Percentiles rank a stretch among this genome's conserved stretches.
phyloP scores from a whole-genome alignment of 2,888 invertebrate genomes.

The Arge pagana region DNA sequence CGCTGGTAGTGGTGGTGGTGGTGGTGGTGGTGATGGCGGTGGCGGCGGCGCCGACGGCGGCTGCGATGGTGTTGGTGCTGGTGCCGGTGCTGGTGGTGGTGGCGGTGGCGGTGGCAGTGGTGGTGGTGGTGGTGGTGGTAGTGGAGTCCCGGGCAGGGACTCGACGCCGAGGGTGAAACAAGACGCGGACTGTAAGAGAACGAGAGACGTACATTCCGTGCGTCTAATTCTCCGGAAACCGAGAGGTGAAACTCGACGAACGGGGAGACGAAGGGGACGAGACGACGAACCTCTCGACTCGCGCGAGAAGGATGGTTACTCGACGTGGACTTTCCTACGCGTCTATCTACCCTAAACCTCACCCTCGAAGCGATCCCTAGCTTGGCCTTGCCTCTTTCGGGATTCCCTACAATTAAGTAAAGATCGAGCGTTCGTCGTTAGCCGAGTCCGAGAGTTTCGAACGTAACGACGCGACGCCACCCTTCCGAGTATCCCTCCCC shows the following conservation, averaged over 20 bases:
- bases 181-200: constrained; percentile 20
- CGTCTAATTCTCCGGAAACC: constrained; percentile 28
- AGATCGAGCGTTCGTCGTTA: constrained; percentile 43
- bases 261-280: constrained; percentile 20
- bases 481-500: no score
- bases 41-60: no score
- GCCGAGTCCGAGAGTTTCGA: constrained; percentile 23
- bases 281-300: neutral
- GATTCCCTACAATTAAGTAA: constrained; percentile 53
- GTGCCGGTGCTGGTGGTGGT: no score
- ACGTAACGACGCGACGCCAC: constrained; percentile 33
- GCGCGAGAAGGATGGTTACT: constrained; percentile 16
- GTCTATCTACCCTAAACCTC: no score
- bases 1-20: no score
- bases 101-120: no score
- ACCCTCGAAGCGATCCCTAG: no score
- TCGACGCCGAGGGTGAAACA: no score
- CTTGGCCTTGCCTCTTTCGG: constrained; percentile 27
- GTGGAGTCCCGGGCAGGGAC: no score
- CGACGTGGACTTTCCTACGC: constrained; percentile 18
- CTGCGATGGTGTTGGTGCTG: no score
- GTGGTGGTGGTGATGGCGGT: no score
- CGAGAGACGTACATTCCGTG: constrained; percentile 18
- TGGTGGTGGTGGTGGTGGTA: no score
- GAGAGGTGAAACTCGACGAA: constrained; percentile 21